Base-by-base conservation (phyloP, 1,140 invertebrate genomes). In the Polypedilum pembai region DNA sequence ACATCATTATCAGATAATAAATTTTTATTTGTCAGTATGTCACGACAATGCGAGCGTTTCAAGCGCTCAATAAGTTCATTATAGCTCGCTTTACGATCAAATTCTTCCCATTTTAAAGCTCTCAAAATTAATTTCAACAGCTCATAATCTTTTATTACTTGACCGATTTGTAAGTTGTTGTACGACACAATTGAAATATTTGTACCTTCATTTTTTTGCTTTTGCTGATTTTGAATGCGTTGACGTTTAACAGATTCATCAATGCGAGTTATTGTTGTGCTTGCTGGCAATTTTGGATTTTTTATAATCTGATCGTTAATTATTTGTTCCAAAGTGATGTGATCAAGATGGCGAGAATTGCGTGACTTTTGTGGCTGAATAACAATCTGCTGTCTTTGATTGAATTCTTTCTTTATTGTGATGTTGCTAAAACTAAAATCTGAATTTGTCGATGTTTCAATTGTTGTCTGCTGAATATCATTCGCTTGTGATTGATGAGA, bases 391-490 rank as follows among this genome's bases (percentile, higher is more conserved):
- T 69, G 65, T 20, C 65, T 17, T 7, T 69, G 65, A 69, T 69
- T 69, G 17, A 69, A 69, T 18, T 69, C 65, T 18, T 69, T 69
- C 17, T 69, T 69, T 18, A 69, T 69, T 18, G 65, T 69, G 15
- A 69, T 69, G 18, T 69, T 69, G 20, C 65, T 69, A 69, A 69
- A 69, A 20, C 65, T 69, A 69, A 69, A 69, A 21, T 69, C 65
- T 69, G 65, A 69, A 69, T 69, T 69, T 69, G 65, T 69, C 20
- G 65, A 69, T 18, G 65, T 69, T 69, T 69, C 65, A 21, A 69
- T 69, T 20, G 65, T 69, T 21, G 65, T 69, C 20, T 69, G 65
- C 8, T 8, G n/a, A 10, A 69, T 7, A 20, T 69, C 18, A 20
- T 18, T 69, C 17, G 7, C 17, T 10, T 20, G 15, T 20, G 17